Evolutionary conservation across 1,140 invertebrate species (phyloP), one percentile per base, ranked within the genome.

Genomic region (Meloidogyne chitwoodi): DNA sequence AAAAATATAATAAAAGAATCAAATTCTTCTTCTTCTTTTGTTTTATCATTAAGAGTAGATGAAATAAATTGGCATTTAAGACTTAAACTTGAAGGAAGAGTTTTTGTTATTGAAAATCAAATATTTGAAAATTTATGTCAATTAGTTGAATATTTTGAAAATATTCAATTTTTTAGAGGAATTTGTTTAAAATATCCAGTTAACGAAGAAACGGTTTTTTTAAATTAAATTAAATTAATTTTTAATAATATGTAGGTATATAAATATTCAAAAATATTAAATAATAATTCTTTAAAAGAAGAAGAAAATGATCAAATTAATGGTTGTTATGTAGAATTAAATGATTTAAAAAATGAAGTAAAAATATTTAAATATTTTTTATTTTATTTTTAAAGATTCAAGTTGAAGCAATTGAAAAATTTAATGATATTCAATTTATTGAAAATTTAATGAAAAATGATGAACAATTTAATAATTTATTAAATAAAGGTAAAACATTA

Each of bases 71-170:
- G 84, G 81, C 85, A 86, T 66, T 87, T 83, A 66, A 81, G 85
- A 26, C 72, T 86, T 63, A 86, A 86, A 67, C 38, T 86, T n/a
- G 86, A 86, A 41, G 85, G 85, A 8, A 69, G 85, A 22, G 86
- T 86, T 29, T 86, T 86, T 63, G 86, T 86, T 26, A 84, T 86
- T 5, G 83, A 82, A 70, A 84, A 87, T 64, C 83, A 78, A 24
- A 81, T 85, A n/a, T 86, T 86, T 71, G 85, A 86, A 64, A 87
- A 81, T 73, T 74, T 86, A 11, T 87, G 87, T 73, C 80, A 86
- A 62, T 76, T 86, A 67, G 86, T 86, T 19, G 86, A 87, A 14
- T 86, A 77, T 71, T 86, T 86, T 66, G 48, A 64, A 31, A 79
- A 38, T 3, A 72, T 74, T 72, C 83, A 85, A 61, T 87, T 86